Evolutionary conservation across 2,888 invertebrate genomes (phyloP).

Genomic region (Selenia dentaria): DNA sequence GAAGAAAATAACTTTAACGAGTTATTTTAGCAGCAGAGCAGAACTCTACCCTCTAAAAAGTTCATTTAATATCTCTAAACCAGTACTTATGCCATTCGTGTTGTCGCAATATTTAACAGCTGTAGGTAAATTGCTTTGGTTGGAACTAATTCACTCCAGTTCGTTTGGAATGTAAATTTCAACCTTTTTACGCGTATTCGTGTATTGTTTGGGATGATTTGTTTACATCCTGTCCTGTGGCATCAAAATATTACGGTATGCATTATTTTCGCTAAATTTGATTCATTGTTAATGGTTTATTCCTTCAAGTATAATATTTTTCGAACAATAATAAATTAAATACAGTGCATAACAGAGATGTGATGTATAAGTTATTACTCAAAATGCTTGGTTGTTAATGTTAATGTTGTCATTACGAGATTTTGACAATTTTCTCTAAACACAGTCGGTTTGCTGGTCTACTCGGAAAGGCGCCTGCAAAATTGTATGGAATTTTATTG

Average conservation of each 20-base stretch:
- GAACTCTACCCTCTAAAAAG: too few species aligned
- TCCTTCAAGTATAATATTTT: slow-evolving; percentile 20
- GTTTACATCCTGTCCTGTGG: slow-evolving; percentile 10
- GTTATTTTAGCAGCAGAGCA: slow-evolving; percentile 2
- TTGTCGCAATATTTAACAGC: slow-evolving; percentile 20
- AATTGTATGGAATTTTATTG: too few species aligned
- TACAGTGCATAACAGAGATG: too few species aligned
- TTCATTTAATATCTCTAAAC: not conserved
- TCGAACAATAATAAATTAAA: slow-evolving; percentile 27
- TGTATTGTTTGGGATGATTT: slow-evolving; percentile 15
- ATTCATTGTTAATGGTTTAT: not conserved
- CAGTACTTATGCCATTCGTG: not conserved
- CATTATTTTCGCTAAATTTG: not conserved
- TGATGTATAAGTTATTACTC: too few species aligned
- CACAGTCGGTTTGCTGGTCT: too few species aligned
- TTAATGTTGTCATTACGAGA: too few species aligned
- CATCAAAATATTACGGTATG: not conserved
- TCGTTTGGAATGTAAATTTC: slow-evolving; percentile 26
- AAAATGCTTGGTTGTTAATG: too few species aligned
- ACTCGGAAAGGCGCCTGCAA: too few species aligned
- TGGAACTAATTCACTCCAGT: slow-evolving; percentile 19
- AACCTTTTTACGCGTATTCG: slow-evolving; percentile 14
- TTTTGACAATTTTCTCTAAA: too few species aligned
- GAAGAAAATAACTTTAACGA: slow-evolving; percentile 25
- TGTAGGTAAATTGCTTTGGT: slow-evolving; percentile 7